Percentiles rank a stretch among this genome's conserved stretches.
phyloP scores from a whole-genome alignment of 2,888 invertebrate genomes.

The Dermolepida albohirtum region DNA sequence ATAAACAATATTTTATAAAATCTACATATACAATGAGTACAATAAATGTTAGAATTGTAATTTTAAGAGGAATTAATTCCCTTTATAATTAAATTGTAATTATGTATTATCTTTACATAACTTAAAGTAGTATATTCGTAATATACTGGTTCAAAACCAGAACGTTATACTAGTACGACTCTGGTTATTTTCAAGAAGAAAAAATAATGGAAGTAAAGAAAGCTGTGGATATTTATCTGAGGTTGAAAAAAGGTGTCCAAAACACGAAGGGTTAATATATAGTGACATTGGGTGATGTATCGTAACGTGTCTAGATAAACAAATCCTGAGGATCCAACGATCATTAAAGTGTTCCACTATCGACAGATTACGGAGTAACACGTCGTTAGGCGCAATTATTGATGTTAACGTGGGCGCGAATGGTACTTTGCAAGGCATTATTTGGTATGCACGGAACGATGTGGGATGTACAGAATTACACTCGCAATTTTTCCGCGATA shows the following conservation, averaged over 20 bases:
- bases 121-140: too few species aligned
- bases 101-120: too few species aligned
- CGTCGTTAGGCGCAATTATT: slow-evolving; percentile 58
- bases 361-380: slow-evolving; percentile 55
- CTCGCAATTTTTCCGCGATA: slow-evolving; percentile 38
- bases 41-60: too few species aligned
- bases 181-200: neutral
- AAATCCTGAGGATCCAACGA: slow-evolving; percentile 44
- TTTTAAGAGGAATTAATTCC: too few species aligned
- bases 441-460: slow-evolving; percentile 49
- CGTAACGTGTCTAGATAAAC: slow-evolving; percentile 43
- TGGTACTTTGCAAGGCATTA: slow-evolving; percentile 45
- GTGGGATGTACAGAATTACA: slow-evolving; percentile 45
- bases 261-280: slow-evolving; percentile 42
- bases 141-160: too few species aligned
- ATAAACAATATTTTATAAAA: too few species aligned
- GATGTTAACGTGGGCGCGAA: slow-evolving; percentile 54
- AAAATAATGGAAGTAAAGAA: neutral
- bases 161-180: too few species aligned
- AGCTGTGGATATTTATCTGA: slow-evolving; percentile 1
- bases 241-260: slow-evolving; percentile 20
- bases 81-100: too few species aligned
- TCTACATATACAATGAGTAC: too few species aligned
- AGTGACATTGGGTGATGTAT: slow-evolving; percentile 49
- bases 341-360: slow-evolving; percentile 54